A percentile compares a stretch with the other conserved stretches of the same genome.
Conservation (phyloP, 1,140 invertebrate species). For the Conopomorpha cramerella region DNA sequence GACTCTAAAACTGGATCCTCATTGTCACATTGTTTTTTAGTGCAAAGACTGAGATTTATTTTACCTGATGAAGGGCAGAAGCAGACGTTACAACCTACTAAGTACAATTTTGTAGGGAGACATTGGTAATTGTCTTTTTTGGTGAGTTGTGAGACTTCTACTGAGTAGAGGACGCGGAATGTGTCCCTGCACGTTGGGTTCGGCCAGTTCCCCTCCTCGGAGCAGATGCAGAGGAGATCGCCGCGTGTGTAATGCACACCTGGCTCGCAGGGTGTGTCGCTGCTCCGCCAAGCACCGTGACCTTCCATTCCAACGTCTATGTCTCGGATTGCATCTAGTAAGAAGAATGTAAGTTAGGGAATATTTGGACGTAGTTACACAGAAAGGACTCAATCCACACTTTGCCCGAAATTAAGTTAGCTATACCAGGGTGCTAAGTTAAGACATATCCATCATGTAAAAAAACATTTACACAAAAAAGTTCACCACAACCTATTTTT, state of each 20-base stretch:
- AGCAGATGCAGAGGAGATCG: constrained; percentile 26
- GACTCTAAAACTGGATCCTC: constrained; percentile 16
- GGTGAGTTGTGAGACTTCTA: constrained; percentile 14
- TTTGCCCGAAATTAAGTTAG: no score
- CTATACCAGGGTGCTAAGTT: no score
- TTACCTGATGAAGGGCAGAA: constrained; percentile 20
- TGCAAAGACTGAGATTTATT: constrained; percentile 24
- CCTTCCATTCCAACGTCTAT: constrained; percentile 42
- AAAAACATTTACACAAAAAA: no score
- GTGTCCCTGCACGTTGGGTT: constrained; percentile 32
- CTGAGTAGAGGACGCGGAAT: constrained; percentile 23
- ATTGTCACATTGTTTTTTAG: constrained; percentile 22
- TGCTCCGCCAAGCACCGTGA: constrained; percentile 28
- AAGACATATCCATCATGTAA: no score
- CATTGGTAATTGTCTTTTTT: constrained; percentile 15
- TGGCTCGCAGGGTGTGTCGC: constrained; percentile 17
- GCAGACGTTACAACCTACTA: constrained; percentile 37
- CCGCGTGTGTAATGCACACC: constrained; percentile 22
- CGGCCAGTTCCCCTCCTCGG: constrained; percentile 38
- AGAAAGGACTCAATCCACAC: no score
- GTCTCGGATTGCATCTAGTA: constrained; percentile 27
- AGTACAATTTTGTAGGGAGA: constrained; percentile 23
- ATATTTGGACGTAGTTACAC: no score
- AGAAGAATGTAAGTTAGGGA: no score
- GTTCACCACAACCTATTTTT: no score